Evolutionary conservation across 1,140 invertebrate genomes (phyloP), one percentile per base, ranked within the genome.

Genomic region (Anagrus nilaparvatae): DNA sequence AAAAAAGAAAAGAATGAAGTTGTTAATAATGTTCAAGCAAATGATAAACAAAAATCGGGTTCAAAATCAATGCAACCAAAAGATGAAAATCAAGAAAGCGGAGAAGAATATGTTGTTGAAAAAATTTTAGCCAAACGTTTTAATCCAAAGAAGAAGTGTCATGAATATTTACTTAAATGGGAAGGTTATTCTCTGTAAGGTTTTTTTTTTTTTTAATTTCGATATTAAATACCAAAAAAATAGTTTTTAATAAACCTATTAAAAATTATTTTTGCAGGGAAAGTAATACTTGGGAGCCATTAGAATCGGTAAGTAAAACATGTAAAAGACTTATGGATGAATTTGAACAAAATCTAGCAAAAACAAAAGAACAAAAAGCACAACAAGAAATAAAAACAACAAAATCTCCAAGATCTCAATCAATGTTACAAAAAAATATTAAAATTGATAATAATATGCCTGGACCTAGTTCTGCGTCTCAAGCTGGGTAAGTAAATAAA

Each of bases 161-260:
- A 79, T 48, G 84, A 87, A 63, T 87, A 86, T 63, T 63, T 86
- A 50, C 70, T 87, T 10, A 87, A 87, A 61, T 87, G 84, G 84
- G 82, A 86, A 59, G 78, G 81, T 43, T 82, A 78, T 53, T 67
- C 75, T 18, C 75, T 79, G 78, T 82, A 49, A 73, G 77, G 76
- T 40, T 36, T 49, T 37, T 47, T 47, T 37, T 40, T 44, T 43
- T 6, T 29, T 21, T 23, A 25, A 40, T 18, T 33, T 12, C 0
- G 13, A 21, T 35, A 10, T 20, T 36, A 25, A 30, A 36, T 32
- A 27, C 6, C 24, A 7, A 27, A 7, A 7, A 12, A 27, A 7
- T 27, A 7, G 6, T 27, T 13, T n/a, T 28, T 28, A 38, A 38
- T 19, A 1, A 6, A 19, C 5, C 25, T 20, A 9, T 34, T 23